Base-by-base conservation (phyloP, 1,140 invertebrate species). In the Pectinophora gossypiella region DNA sequence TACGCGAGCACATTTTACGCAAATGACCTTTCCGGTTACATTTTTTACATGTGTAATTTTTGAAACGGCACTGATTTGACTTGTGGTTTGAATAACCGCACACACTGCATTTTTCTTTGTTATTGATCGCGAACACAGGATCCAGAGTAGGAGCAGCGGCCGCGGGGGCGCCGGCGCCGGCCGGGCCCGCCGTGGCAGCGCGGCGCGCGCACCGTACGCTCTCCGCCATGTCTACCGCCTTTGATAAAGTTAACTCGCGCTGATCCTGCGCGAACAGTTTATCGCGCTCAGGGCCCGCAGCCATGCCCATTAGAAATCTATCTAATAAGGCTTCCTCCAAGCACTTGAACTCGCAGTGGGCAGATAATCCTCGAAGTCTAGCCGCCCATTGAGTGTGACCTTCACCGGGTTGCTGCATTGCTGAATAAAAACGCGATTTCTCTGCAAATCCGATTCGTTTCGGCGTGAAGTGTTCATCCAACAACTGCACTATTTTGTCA, bases 1-100 rank as follows among this genome's bases (percentile, higher is more conserved):
- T n/a, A 45, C 46, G 45, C n/a, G n/a, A n/a, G 20, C 51, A 52
- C 51, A 52, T 52, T 15, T 19, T 45, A 19, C 32, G 42, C 12
- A 52, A 27, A 45, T 52, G 51, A 7, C 51, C 51, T 19, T 45
- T 52, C 1, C 9, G 18, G 3, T 45, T 45, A 13, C 51, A 52
- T 9, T 45, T 52, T 32, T 32, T 35, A 18, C 51, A 52, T 23
- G 35, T 52, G 22, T 20, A 52, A 12, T 27, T 45, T 0, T n/a
- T 19, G 32, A 52, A 52, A 6, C 51, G 42, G 16, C 51, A 52
- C 23, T 52, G 4, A 10, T 27, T 21, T 5, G 51, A 27, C 5
- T 35, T 16, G 16, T 52, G 51, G 19, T 46, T 52, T 1, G 9
- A 19, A 3, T 9, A 20, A 19, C 51, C 51, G 27, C 51, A 52